Conservation (phyloP, 2,888 invertebrate genomes). For the Drosophila basisetae region DNA sequence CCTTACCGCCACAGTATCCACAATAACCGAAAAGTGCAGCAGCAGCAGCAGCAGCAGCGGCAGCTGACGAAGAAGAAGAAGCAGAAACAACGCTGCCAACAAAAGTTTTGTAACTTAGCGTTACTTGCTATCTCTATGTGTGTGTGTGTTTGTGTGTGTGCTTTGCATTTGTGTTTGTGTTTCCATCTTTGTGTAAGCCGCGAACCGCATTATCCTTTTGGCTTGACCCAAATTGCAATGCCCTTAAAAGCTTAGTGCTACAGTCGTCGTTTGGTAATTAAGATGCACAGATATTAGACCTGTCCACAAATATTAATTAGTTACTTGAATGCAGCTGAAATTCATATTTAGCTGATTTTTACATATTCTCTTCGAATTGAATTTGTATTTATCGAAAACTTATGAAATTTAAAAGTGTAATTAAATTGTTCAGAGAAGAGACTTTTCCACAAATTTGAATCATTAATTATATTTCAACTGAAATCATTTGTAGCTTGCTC, state of each 20-base stretch:
- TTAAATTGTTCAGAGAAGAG: not conserved
- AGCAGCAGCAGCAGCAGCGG: conserved; percentile 33
- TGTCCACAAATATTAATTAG: not conserved
- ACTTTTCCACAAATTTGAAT: not conserved
- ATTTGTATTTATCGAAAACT: not conserved
- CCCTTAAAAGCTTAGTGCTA: conserved; percentile 27
- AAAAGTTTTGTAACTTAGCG: conserved; percentile 62
- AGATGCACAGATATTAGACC: not conserved
- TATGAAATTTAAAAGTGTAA: not conserved
- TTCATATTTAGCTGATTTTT: no score
- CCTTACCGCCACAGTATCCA: conserved; percentile 17
- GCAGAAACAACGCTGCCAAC: conserved; percentile 42
- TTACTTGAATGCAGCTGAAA: not conserved
- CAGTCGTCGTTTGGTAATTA: conserved; percentile 6
- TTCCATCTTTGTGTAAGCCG: conserved; percentile 41
- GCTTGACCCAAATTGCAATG: conserved; percentile 71
- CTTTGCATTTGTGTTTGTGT: conserved; percentile 10
- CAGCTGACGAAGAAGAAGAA: conserved; percentile 21
- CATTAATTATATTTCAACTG: not conserved
- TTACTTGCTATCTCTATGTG: conserved; percentile 24
- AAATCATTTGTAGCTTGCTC: not conserved
- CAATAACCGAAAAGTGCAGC: conserved; percentile 51
- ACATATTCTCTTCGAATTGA: not conserved
- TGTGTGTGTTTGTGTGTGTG: conserved; percentile 7
- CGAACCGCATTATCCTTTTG: conserved; percentile 71